Evolutionary conservation across 1,140 invertebrate species (phyloP).

Genomic region (Neotoxoptera formosana): DNA sequence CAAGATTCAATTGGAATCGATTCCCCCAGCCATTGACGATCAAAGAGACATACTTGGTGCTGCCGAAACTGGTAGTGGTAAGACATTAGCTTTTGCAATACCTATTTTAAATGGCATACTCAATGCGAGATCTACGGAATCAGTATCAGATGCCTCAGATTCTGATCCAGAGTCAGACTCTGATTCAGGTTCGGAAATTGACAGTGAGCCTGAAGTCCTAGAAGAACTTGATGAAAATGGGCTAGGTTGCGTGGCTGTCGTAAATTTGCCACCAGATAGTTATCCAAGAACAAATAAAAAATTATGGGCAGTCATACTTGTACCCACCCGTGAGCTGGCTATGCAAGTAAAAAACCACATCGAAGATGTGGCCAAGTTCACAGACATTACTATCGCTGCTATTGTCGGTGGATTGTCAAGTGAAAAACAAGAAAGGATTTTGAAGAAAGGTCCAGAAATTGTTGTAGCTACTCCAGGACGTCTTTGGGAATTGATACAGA

Average conservation of each 20-base stretch:
- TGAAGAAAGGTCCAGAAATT: constrained; percentile 86
- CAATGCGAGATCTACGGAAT: constrained; percentile 64
- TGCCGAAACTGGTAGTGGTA: constrained; percentile 97
- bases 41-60: constrained; percentile 90
- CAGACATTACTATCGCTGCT: constrained; percentile 76
- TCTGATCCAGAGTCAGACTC: constrained; percentile 36
- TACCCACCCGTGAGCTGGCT: constrained; percentile 94
- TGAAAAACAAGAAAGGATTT: constrained; percentile 89
- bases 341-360: constrained; percentile 92
- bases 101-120: constrained; percentile 88
- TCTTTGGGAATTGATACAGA: constrained; percentile 89
- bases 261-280: constrained; percentile 60
- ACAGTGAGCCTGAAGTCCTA: constrained; percentile 62
- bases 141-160: neutral
- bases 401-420: constrained; percentile 89
- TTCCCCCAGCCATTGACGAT: constrained; percentile 84
- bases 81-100: constrained; percentile 96
- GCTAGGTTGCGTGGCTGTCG: constrained; percentile 60
- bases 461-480: constrained; percentile 95
- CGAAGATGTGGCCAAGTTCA: constrained; percentile 80
- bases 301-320: constrained; percentile 85
- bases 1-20: constrained; percentile 37
- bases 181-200: constrained; percentile 62
- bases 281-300: constrained; percentile 54
- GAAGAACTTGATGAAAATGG: constrained; percentile 63